Evolutionary conservation across 2,797 vertebrate genomes (phyloP).

Genomic region (Acropternis orthonyx): DNA sequence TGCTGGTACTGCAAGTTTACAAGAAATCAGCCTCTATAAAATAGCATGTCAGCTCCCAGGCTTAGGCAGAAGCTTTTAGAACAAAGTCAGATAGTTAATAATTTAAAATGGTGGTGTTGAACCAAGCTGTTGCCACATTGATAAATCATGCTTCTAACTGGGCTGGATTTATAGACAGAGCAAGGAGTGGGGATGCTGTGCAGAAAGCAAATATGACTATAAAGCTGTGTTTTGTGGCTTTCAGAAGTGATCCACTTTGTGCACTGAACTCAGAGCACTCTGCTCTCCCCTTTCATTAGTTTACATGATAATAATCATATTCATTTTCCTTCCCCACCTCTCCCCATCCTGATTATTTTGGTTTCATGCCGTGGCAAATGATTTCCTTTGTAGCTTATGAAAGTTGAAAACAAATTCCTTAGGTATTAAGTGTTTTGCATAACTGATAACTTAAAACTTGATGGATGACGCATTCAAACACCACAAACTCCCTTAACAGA

Average conservation of each 20-base stretch:
- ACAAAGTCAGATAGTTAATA: neutral
- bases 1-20: neutral
- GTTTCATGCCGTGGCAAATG: neutral
- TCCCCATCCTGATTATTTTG: constrained; percentile 1
- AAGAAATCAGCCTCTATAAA: neutral
- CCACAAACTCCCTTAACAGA: neutral
- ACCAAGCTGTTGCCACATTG: neutral
- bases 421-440: neutral
- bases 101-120: neutral
- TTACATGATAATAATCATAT: neutral
- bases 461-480: neutral
- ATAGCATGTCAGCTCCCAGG: neutral
- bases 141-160: neutral
- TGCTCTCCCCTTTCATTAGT: neutral
- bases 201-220: neutral
- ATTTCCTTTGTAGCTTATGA: neutral
- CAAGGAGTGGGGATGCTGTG: neutral
- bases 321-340: neutral
- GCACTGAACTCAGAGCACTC: neutral
- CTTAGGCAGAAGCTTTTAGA: neutral
- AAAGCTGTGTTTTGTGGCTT: neutral
- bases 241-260: neutral
- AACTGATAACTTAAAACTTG: neutral
- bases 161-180: neutral
- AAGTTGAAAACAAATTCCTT: neutral